Evolutionary conservation across 2,888 invertebrate species (phyloP).

Genomic region (Miltochrista miniata): DNA sequence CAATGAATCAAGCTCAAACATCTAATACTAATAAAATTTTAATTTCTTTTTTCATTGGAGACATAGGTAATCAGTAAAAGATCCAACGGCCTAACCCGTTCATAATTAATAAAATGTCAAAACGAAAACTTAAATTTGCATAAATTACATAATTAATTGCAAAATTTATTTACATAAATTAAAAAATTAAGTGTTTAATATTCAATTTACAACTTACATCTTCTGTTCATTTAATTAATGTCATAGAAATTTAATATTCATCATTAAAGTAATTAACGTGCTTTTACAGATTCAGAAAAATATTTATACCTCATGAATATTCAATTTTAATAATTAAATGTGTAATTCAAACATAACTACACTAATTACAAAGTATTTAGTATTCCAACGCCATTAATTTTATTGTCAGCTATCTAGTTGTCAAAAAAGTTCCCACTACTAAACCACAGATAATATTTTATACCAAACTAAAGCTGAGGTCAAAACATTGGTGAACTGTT

Average conservation of each 20-base stretch:
- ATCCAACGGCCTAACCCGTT: too few species aligned
- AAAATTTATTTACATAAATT: conserved; percentile 7
- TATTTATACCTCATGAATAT: conserved; percentile 34
- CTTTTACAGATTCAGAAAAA: conserved; percentile 1
- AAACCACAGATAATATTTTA: too few species aligned
- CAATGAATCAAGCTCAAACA: too few species aligned
- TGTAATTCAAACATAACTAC: conserved; percentile 10
- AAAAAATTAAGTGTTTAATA: conserved; percentile 6
- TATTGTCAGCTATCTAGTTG: conserved; percentile 9
- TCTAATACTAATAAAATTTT: too few species aligned
- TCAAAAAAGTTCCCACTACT: conserved; percentile 34
- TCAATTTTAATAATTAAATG: conserved; percentile 9
- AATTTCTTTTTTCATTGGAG: too few species aligned
- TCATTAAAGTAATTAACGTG: not conserved
- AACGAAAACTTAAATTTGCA: too few species aligned
- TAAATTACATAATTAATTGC: too few species aligned
- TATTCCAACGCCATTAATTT: conserved; percentile 18
- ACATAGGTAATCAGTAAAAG: too few species aligned
- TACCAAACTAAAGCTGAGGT: conserved; percentile 26
- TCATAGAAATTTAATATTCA: conserved; percentile 1
- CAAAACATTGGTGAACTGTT: conserved; percentile 23
- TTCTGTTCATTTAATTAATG: not conserved
- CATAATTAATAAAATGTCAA: too few species aligned
- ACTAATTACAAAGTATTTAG: conserved; percentile 11
- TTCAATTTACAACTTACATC: conserved; percentile 7